Percentiles rank a stretch among this genome's conserved stretches.
Conservation (phyloP, 2,113 vertebrate genomes). For the Gasterosteus nipponicus region DNA sequence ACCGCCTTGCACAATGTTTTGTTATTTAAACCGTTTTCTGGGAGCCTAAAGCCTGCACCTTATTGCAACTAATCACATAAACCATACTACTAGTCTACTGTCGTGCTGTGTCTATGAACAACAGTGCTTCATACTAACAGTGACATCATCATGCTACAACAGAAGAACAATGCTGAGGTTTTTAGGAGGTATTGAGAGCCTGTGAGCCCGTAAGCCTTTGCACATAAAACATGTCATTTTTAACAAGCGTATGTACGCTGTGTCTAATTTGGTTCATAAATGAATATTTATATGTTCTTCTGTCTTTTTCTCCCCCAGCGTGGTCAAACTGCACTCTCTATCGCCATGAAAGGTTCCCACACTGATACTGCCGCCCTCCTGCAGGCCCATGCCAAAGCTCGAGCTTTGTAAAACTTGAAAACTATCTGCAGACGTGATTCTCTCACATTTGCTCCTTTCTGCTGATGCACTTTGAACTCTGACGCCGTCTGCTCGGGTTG, state of each 20-base stretch:
- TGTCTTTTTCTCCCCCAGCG: conserved; percentile 74
- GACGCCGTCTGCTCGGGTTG: conserved; percentile 10
- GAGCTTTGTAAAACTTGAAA: conserved; percentile 40
- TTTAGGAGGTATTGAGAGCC: neutral
- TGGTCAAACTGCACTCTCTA: conserved; percentile 88
- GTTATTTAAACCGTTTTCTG: conserved; percentile 1
- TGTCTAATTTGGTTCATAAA: neutral
- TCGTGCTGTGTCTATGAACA: no score
- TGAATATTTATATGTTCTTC: neutral
- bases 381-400: conserved; percentile 79
- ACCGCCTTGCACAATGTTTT: neutral
- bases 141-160: neutral
- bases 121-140: neutral
- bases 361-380: conserved; percentile 87
- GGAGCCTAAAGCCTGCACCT: conserved; percentile 8
- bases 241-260: neutral
- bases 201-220: neutral
- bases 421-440: conserved; percentile 6
- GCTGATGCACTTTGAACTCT: neutral
- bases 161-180: neutral
- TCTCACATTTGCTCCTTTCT: neutral
- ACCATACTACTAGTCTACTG: neutral
- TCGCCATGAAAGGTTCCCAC: conserved; percentile 83
- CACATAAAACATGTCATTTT: neutral
- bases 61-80: neutral